Base-by-base conservation (phyloP, 2,113 vertebrate genomes). In the Procavia capensis region DNA sequence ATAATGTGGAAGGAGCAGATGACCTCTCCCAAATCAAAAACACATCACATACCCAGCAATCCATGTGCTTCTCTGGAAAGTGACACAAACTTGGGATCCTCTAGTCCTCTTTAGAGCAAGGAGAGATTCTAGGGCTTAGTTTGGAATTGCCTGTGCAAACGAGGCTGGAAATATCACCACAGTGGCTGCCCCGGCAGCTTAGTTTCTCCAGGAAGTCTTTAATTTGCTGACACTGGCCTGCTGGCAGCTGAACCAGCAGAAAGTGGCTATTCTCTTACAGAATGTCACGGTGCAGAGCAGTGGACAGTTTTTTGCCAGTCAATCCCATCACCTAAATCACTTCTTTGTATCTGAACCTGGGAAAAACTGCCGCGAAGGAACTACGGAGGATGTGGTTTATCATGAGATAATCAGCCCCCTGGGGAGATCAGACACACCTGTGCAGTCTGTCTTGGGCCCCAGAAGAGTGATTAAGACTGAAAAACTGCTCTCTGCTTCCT, bases 321-420 rank as follows among this genome's bases (percentile, higher is more conserved):
- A 93, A 75, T 97, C 96, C 75, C 68, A 80, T 96, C 80, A 95
- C 83, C 95, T 98, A 97, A 98, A 98, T 98, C 94, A 97, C 63
- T 84, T 93, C 97, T 98, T 98, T 98, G 98, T 98, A 96, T 68
- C 63, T 93, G 96, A 98, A 97, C 85, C 97, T 94, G 88, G 93
- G 90, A 80, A 85, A 94, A 41, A 88, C 0, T 75, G 96, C 92
- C 95, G 64, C 64, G 31, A 93, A 90, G 93, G 79, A 92, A 92
- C 54, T 79, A 45, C 88, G 92, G 97, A 98, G 98, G 98, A 98
- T 98, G 98, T 98, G 98, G 98, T 98, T 54, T 98, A 98, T 98
- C 89, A 0, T 81, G 97, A 98, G 97, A 96, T 98, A 98, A 98
- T 98, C 98, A 95, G 94, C 61, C 75, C 98, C 98, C 97, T 19